These are phyloP conservation scores for Hydropsyche betteni DNA, from an alignment of 2,888 invertebrate genomes.

Conservation along the genomic window DNA sequence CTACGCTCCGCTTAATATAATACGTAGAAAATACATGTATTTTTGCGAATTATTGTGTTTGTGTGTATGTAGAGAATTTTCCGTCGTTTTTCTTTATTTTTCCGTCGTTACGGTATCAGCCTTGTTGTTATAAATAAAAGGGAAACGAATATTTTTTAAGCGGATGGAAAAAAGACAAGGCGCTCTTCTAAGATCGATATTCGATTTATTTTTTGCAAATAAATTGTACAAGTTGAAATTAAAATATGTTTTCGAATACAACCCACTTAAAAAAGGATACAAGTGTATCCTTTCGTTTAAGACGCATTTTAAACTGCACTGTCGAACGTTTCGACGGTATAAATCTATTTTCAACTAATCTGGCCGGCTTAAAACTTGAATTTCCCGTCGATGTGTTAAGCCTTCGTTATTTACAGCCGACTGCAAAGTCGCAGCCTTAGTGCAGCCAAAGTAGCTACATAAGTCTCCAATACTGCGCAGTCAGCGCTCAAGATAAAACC, in stretches of 20 bases:
- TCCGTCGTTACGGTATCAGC: neutral
- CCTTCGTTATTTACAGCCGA: neutral
- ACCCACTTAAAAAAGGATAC: too few species aligned
- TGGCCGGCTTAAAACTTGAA: neutral
- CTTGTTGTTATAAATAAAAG: conserved; percentile 27
- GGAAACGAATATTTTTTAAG: conserved; percentile 4
- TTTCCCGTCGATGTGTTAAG: conserved; percentile 12
- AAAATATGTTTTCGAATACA: too few species aligned
- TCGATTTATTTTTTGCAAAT: conserved; percentile 17
- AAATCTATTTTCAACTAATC: neutral
- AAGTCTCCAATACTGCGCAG: neutral
- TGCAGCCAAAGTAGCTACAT: too few species aligned
- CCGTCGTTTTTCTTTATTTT: neutral
- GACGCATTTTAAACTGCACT: too few species aligned
- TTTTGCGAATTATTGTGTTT: too few species aligned
- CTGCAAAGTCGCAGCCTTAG: too few species aligned
- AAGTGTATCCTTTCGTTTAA: too few species aligned
- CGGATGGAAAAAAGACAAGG: neutral
- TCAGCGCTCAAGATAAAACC: neutral
- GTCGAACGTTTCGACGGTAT: too few species aligned
- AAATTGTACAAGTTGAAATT: neutral
- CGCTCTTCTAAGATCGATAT: conserved; percentile 5
- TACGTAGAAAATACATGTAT: too few species aligned
- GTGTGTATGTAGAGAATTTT: neutral
- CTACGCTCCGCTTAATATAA: too few species aligned